Conservation (phyloP, 2,888 invertebrate genomes). For the Globia sparganii region DNA sequence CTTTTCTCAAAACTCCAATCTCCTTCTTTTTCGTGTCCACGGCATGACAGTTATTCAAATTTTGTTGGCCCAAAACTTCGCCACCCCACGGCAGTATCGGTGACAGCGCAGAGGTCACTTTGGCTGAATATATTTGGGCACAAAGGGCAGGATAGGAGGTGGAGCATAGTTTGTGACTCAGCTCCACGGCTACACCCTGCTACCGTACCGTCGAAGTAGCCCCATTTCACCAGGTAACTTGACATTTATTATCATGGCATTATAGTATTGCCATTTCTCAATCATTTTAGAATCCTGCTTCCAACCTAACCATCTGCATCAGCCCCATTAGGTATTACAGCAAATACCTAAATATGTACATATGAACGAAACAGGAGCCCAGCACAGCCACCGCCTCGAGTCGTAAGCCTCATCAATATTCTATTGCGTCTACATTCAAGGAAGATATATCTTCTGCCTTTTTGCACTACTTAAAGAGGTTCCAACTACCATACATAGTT, state of each 20-base stretch:
- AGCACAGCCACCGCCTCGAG: conserved; percentile 44
- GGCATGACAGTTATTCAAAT: not conserved
- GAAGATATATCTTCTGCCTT: conserved; percentile 61
- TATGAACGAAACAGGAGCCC: conserved; percentile 51
- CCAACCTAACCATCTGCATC: conserved; percentile 21
- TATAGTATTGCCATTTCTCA: not conserved
- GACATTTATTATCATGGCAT: not conserved
- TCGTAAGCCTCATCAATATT: conserved; percentile 68
- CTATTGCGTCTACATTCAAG: conserved; percentile 63
- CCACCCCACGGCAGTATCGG: not conserved
- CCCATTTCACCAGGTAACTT: too few relatives aligned
- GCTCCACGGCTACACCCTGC: too few relatives aligned
- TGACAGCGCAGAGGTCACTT: not conserved
- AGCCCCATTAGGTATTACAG: conserved; percentile 50
- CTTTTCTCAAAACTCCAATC: not conserved
- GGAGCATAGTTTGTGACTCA: too few relatives aligned
- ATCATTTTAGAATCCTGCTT: not conserved
- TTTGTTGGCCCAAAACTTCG: not conserved
- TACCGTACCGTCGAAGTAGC: too few relatives aligned
- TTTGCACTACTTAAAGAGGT: conserved; percentile 65
- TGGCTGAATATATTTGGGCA: not conserved
- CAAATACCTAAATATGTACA: conserved; percentile 67
- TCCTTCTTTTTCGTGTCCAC: not conserved
- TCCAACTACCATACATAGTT: conserved; percentile 69
- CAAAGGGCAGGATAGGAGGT: not conserved